These are phyloP conservation scores for Drusus annulatus DNA, from an alignment of 1,140 invertebrate genomes.

Conservation along the genomic window DNA sequence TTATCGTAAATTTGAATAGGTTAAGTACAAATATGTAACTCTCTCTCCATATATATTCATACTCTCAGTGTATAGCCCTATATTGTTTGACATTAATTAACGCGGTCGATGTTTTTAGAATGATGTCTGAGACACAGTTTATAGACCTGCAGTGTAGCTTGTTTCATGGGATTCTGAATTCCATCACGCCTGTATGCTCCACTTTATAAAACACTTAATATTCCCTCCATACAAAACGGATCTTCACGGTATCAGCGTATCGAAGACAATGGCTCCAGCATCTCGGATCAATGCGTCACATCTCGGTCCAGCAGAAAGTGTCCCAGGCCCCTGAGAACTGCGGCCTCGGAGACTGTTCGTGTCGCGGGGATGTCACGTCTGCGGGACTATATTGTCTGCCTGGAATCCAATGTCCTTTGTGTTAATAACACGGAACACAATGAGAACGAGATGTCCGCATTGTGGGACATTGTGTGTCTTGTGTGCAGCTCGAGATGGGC, in stretches of 20 bases:
- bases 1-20: too few species aligned
- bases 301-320: slow-evolving; percentile 11
- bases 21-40: too few species aligned
- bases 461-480: slow-evolving; percentile 18
- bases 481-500: slow-evolving; percentile 20
- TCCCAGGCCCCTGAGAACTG: not conserved
- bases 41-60: too few species aligned
- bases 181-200: slow-evolving; percentile 11
- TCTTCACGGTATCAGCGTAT: slow-evolving; percentile 31
- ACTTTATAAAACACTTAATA: slow-evolving; percentile 38
- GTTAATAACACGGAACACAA: slow-evolving; percentile 43
- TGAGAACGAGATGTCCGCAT: slow-evolving; percentile 26
- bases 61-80: too few species aligned
- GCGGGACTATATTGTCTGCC: slow-evolving; percentile 31
- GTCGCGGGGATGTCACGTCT: slow-evolving; percentile 24
- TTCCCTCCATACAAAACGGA: slow-evolving; percentile 17
- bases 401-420: slow-evolving; percentile 47
- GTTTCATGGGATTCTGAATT: not conserved
- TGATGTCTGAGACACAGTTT: too few species aligned
- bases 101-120: too few species aligned
- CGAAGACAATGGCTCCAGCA: slow-evolving; percentile 34
- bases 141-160: not conserved
- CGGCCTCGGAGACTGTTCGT: not conserved
- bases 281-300: slow-evolving; percentile 42
- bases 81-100: too few species aligned